Evolutionary conservation across 2,888 invertebrate species (phyloP), one percentile per base, ranked within the genome.

Genomic region (Microchrysa polita): DNA sequence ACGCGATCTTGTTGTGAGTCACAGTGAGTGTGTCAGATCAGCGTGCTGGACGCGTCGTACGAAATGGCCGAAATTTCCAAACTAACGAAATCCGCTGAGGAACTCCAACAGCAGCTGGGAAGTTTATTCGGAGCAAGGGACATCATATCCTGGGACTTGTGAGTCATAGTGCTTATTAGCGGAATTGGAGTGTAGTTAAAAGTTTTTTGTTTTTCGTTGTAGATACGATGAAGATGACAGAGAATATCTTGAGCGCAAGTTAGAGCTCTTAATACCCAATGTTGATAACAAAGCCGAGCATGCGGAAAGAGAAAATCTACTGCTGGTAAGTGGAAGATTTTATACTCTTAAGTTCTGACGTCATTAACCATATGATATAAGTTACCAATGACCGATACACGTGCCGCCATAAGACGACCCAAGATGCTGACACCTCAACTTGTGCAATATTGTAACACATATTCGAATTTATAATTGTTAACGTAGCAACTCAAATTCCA

Each of bases 321-420:
- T 34, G n/a, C 23, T 69, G 57, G 69, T 69, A 55, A 69, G 69
- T 22, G n/a, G n/a, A n/a, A n/a, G n/a, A n/a, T n/a, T n/a, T n/a
- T n/a, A n/a, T n/a, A 48, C 5, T 61, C 16, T 5, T 34, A n/a
- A 34, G 7, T 2, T 5, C 34, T 34, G n/a, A 34, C 61, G 61
- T 61, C 61, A 61, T 61, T 16, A 34, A 27, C 5, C 61, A 23
- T 59, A 59, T 61, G 61, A 61, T 61, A 23, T 40, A 61, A 2
- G 12, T 23, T n/a, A n/a, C n/a, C n/a, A n/a, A n/a, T n/a, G n/a
- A n/a, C n/a, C n/a, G n/a, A n/a, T n/a, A n/a, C n/a, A n/a, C n/a
- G n/a, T n/a, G n/a, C n/a, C n/a, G n/a, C n/a, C n/a, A n/a, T n/a
- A n/a, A n/a, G n/a, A n/a, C n/a, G n/a, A n/a, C n/a, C n/a, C n/a